phyloP scores from a whole-genome alignment of 2,797 vertebrate species.

The Nyctibius grandis region DNA sequence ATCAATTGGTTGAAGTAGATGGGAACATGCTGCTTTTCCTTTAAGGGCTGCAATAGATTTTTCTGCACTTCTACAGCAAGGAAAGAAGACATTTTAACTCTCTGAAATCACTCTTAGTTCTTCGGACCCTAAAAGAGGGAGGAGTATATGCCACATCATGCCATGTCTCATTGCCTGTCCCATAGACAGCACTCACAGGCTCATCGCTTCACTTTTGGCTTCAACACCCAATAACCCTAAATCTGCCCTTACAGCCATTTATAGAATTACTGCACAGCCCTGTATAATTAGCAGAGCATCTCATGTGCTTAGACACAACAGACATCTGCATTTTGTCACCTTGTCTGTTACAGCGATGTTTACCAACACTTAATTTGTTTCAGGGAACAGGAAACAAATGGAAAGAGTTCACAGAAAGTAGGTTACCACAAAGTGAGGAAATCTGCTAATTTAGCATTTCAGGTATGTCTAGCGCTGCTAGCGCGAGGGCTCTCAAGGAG shows the following conservation, averaged over 20 bases:
- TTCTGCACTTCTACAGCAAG: background rate
- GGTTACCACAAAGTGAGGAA: background rate
- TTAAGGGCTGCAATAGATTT: background rate
- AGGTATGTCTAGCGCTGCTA: background rate
- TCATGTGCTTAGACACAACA: background rate
- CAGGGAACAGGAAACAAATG: background rate
- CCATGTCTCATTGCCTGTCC: background rate
- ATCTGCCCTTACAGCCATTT: background rate
- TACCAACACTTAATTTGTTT: background rate
- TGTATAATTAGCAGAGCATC: background rate
- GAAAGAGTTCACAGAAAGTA: background rate
- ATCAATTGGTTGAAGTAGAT: background rate
- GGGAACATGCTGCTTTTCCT: background rate
- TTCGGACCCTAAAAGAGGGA: background rate
- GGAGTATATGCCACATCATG: background rate
- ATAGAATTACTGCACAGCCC: background rate
- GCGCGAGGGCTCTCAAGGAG: background rate
- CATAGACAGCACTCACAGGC: background rate
- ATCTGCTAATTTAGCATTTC: background rate
- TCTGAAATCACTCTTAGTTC: background rate
- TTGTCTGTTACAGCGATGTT: rapidly evolving
- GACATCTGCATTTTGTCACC: background rate
- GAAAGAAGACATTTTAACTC: background rate
- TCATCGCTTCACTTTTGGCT: background rate
- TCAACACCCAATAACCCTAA: background rate